Conservation (phyloP, 2,888 invertebrate species). For the Orthosia gothica region DNA sequence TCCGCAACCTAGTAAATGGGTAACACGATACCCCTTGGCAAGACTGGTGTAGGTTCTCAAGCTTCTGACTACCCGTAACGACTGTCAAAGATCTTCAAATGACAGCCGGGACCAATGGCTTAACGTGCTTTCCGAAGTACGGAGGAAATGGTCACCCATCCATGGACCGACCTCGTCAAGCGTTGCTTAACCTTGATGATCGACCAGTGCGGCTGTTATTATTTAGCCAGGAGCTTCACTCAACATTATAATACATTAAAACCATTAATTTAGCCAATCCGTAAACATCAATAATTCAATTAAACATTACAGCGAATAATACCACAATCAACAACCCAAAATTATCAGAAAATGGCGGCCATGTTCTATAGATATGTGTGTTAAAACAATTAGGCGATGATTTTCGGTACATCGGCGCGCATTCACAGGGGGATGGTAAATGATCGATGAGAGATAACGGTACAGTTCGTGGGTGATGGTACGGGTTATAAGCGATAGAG, state of each 20-base stretch:
- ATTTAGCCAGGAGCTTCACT: no score
- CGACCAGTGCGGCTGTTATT: no score
- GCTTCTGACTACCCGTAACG: no score
- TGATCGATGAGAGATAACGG: conserved; percentile 75
- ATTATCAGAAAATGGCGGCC: conserved; percentile 41
- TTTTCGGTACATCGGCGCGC: conserved; percentile 69
- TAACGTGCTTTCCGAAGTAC: no score
- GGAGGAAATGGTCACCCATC: no score
- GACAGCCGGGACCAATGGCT: no score
- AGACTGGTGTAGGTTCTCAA: no score
- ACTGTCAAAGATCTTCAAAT: no score
- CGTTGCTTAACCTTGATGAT: no score
- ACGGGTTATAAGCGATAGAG: neutral
- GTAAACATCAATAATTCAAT: conserved; percentile 45
- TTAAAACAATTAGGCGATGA: conserved; percentile 72
- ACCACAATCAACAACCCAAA: conserved; percentile 4
- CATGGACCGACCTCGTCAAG: no score
- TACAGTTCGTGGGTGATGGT: conserved; percentile 49
- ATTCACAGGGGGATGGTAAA: conserved; percentile 74
- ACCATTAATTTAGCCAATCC: conserved; percentile 18
- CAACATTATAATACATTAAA: neutral
- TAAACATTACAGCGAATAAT: conserved; percentile 34
- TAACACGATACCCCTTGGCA: no score
- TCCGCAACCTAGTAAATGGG: no score
- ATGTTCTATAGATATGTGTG: conserved; percentile 32